Conservation (phyloP, 1,140 invertebrate species). For the Cotesia vestalis region DNA sequence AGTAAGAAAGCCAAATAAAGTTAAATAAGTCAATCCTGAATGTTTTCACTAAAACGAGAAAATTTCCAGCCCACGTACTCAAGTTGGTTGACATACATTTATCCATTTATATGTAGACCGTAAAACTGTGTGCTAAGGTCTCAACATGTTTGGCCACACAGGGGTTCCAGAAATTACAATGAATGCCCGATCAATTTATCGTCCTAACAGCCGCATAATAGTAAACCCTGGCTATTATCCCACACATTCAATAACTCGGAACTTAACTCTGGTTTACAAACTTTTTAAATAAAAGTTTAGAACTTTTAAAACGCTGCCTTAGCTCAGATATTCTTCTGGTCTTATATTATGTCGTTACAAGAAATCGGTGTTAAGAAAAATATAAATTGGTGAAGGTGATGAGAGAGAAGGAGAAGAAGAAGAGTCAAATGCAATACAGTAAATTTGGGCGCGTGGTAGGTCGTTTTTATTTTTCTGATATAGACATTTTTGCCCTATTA, state of each 20-base stretch:
- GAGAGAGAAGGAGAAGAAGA: constrained; percentile 14
- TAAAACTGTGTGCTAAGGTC: constrained; percentile 32
- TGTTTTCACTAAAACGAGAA: constrained; percentile 10
- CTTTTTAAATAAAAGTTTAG: too few relatives aligned
- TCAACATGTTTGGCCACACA: constrained; percentile 37
- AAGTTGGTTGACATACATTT: constrained; percentile 10
- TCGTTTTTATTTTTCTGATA: constrained; percentile 45
- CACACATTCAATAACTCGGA: constrained; percentile 4
- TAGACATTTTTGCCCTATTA: constrained; percentile 37
- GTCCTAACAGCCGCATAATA: constrained; percentile 51
- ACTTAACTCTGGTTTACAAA: background rate
- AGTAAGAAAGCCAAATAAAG: constrained; percentile 6
- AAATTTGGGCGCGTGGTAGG: constrained; percentile 41
- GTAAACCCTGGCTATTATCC: constrained; percentile 13
- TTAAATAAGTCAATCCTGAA: constrained; percentile 29
- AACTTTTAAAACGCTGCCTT: background rate
- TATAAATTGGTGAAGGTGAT: background rate
- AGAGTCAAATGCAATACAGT: too few relatives aligned
- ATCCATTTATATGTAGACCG: background rate
- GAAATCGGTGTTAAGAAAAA: too few relatives aligned
- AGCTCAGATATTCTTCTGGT: background rate
- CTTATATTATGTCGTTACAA: background rate
- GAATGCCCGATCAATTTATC: constrained; percentile 46
- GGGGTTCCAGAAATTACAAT: constrained; percentile 45
- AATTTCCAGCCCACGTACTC: constrained; percentile 41